Evolutionary conservation across 2,888 invertebrate genomes (phyloP).

Genomic region (Panorpa germanica): DNA sequence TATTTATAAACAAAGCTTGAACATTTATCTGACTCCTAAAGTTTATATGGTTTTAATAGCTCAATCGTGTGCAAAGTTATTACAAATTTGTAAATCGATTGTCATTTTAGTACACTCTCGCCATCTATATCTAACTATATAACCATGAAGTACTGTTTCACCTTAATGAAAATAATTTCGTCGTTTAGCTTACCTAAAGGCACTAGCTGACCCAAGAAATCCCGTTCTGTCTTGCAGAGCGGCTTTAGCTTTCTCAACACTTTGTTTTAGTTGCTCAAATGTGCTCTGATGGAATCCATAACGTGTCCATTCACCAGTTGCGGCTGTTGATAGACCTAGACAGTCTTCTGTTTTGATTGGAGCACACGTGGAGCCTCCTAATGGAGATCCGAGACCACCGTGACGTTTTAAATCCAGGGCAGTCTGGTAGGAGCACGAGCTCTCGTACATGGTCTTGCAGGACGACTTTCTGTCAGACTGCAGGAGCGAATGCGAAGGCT

Average conservation of each 20-base stretch:
- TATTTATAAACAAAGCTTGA: too few species aligned
- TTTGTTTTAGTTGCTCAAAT: conserved; percentile 77
- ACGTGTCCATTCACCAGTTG: conserved; percentile 49
- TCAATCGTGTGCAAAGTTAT: too few species aligned
- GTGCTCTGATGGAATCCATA: conserved; percentile 75
- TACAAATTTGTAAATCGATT: too few species aligned
- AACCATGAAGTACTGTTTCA: background rate
- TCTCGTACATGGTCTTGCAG: conserved; percentile 96
- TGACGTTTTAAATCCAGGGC: conserved; percentile 60
- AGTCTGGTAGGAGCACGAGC: conserved; percentile 81
- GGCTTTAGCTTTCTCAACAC: conserved; percentile 79
- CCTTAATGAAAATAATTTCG: conserved; percentile 17
- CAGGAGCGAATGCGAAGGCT: too few species aligned
- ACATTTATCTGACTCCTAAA: too few species aligned
- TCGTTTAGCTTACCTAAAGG: conserved; percentile 50
- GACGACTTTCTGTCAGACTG: too few species aligned
- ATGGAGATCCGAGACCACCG: too few species aligned
- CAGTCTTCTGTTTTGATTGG: conserved; percentile 28
- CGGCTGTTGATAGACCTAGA: conserved; percentile 28
- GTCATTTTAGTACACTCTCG: too few species aligned
- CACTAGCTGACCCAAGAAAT: conserved; percentile 49
- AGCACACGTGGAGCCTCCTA: conserved; percentile 23
- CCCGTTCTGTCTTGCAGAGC: conserved; percentile 58
- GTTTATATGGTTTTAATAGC: too few species aligned
- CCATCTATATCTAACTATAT: too few species aligned